These are phyloP conservation scores for Emys orbicularis DNA, from an alignment of 2,797 vertebrate species.

Conservation along the genomic window DNA sequence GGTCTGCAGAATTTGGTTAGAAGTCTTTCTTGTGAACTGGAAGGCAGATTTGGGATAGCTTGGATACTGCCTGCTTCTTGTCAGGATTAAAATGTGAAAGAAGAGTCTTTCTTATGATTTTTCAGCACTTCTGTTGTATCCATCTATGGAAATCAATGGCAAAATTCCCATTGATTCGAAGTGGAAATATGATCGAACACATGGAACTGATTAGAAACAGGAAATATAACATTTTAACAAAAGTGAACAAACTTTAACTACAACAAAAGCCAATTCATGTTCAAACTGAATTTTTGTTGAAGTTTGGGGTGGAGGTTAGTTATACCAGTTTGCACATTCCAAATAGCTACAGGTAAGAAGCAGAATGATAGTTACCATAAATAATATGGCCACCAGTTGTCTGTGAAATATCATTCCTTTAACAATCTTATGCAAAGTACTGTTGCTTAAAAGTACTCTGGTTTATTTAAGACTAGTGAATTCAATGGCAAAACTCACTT, in stretches of 20 bases:
- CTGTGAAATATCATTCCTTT: background rate
- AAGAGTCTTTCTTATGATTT: background rate
- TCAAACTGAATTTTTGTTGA: background rate
- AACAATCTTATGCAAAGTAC: background rate
- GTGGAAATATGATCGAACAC: background rate
- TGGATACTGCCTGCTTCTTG: background rate
- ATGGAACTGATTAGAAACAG: background rate
- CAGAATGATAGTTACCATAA: background rate
- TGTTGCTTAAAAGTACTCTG: background rate
- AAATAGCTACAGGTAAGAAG: background rate
- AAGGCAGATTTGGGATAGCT: background rate
- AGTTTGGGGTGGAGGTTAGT: background rate
- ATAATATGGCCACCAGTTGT: background rate
- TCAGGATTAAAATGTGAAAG: background rate
- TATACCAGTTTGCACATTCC: background rate
- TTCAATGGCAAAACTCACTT: rapidly evolving
- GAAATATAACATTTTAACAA: background rate
- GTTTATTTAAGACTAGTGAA: background rate
- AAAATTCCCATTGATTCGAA: background rate
- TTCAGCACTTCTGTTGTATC: background rate
- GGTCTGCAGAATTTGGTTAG: background rate
- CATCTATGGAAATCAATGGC: background rate
- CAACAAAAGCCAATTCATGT: background rate
- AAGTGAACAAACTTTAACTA: background rate
- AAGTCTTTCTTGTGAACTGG: background rate